Evolutionary conservation across 2,797 vertebrate species (phyloP), one percentile per base, ranked within the genome.

Genomic region (Lagorchestes hirsutus): DNA sequence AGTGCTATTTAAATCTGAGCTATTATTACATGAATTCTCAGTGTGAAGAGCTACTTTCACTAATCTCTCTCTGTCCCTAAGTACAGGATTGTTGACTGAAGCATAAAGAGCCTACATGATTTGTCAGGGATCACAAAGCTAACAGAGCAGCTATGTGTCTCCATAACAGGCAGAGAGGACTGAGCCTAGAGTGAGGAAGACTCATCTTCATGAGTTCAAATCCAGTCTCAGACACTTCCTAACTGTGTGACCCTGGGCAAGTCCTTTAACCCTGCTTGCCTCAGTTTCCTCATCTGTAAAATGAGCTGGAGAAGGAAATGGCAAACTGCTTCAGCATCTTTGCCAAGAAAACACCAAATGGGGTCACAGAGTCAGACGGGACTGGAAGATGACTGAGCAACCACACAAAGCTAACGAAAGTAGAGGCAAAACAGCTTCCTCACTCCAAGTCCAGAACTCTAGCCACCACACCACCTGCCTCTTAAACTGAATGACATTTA

Each of bases 231-330:
- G 52, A 5, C 57, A 55, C 67, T 93, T 92, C 34, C n/a, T 91
- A 92, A 54, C 18, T 52, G 6, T 52, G 52, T 52, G 52, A 52
- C 52, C 52, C 5, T 52, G 52, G 5, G 52, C 52, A 52, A 52
- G 52, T 52, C 52, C 52, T 52, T 55, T 29, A 90, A 55, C 13
- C n/a, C 56, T 18, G 54, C 52, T 94, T 54, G 16, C 11, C 29
- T 87, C 95, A n/a, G 90, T 34, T 92, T 93, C 82, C 27, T 91
- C 14, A 55, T n/a, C 54, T 82, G 55, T 92, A 92, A 93, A 91
- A 92, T 22, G 34, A 14, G 27, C 74, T 74, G 62, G 34, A 74
- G 62, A 40, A 74, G 5, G 62, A 22, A 74, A 74, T 24, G 18
- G 67, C 67, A 24, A 74, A 74, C 67, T n/a, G 40, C 22, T 40